A percentile compares a stretch with the other conserved stretches of the same genome.
These are phyloP conservation scores for Chaunax sp. DNA, from an alignment of 2,797 vertebrate genomes.

Conservation along the genomic window DNA sequence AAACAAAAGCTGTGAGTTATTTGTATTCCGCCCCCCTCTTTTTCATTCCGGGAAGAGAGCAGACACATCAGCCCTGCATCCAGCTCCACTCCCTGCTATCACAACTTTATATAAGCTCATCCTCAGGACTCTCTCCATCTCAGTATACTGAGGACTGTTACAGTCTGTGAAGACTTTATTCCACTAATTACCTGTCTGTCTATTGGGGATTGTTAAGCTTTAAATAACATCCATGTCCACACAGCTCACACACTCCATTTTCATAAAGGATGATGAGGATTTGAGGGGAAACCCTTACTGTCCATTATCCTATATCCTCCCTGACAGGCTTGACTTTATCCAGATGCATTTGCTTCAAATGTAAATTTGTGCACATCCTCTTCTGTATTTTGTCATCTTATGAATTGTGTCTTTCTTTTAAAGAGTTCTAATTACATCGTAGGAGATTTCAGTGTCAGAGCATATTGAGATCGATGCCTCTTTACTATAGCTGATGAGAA, in stretches of 20 bases:
- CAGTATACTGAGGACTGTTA: constrained; percentile 1
- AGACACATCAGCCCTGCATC: constrained; percentile 58
- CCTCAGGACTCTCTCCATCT: constrained; percentile 23
- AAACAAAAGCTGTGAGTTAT: constrained; percentile 66
- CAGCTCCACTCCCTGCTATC: constrained; percentile 37
- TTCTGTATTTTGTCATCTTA: constrained; percentile 41
- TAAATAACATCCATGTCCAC: constrained; percentile 33
- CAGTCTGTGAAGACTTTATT: constrained; percentile 26
- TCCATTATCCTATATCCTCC: constrained; percentile 46
- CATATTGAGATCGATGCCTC: no score
- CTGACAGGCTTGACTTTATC: constrained; percentile 44
- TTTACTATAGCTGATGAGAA: constrained; percentile 22
- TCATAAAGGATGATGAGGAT: constrained; percentile 49
- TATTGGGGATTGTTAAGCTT: constrained; percentile 39
- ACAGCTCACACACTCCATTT: constrained; percentile 26
- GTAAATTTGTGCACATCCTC: constrained; percentile 58
- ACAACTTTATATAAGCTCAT: constrained; percentile 53
- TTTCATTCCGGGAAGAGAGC: constrained; percentile 64
- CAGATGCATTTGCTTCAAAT: constrained; percentile 60
- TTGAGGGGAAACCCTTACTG: constrained; percentile 38
- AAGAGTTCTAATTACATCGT: constrained; percentile 42
- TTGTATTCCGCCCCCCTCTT: constrained; percentile 60
- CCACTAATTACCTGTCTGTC: constrained; percentile 56
- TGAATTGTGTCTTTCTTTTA: constrained; percentile 42
- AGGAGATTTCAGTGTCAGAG: constrained; percentile 27